Evolutionary conservation across 2,888 invertebrate species (phyloP).

Genomic region (Pheosia gnoma): DNA sequence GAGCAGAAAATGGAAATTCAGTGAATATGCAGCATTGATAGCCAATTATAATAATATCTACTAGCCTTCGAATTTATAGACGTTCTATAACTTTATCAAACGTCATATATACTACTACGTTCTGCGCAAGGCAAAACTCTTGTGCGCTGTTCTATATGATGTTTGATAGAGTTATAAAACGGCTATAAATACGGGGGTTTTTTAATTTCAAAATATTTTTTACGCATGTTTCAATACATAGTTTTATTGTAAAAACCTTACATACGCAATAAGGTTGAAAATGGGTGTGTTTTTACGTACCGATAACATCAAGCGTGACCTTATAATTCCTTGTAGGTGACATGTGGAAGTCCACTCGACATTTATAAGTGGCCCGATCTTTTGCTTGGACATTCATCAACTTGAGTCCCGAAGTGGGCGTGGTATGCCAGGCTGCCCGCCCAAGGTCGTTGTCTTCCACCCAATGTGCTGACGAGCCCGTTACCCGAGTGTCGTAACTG

Average conservation of each 20-base stretch:
- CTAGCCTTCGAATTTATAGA: too few species aligned
- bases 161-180: too few species aligned
- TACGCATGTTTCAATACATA: too few species aligned
- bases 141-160: too few species aligned
- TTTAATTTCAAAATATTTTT: too few species aligned
- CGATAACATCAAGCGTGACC: constrained; percentile 89
- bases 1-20: neutral
- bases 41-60: too few species aligned
- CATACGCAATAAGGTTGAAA: too few species aligned
- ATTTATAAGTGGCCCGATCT: constrained; percentile 71
- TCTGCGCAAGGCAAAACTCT: too few species aligned
- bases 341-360: constrained; percentile 80
- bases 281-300: constrained; percentile 66
- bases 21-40: neutral
- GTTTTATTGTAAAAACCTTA: too few species aligned
- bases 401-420: constrained; percentile 62
- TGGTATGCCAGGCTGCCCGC: constrained; percentile 86
- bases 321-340: constrained; percentile 91
- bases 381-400: constrained; percentile 62
- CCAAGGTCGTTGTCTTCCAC: constrained; percentile 83
- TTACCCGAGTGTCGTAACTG: constrained; percentile 74
- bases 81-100: too few species aligned
- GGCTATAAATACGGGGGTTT: too few species aligned
- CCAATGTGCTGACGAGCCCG: constrained; percentile 70
- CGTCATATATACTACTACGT: too few species aligned